A percentile compares a stretch with the other conserved stretches of the same genome.
Evolutionary conservation across 2,797 vertebrate genomes (phyloP).

Genomic region (Melanotaenia trifasciata): DNA sequence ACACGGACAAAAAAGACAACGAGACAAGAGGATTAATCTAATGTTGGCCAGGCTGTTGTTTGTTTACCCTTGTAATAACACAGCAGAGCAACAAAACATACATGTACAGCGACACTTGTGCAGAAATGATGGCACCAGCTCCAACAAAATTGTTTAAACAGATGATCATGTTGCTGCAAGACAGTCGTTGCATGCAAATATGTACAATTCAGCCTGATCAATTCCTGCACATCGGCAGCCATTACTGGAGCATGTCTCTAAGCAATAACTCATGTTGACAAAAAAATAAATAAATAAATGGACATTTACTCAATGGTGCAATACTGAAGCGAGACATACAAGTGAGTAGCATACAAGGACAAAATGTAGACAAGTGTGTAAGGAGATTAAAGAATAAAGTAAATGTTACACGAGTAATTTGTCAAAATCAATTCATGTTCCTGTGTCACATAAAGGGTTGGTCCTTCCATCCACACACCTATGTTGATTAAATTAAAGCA

Average conservation of each 20-base stretch:
- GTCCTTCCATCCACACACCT: not conserved
- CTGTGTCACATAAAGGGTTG: conserved; percentile 8
- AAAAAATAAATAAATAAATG: not conserved
- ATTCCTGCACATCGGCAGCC: not conserved
- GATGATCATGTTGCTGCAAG: conserved; percentile 12
- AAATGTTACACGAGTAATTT: conserved; percentile 42
- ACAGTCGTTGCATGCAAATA: conserved; percentile 7
- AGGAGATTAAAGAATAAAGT: conserved; percentile 58
- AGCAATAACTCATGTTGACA: conserved; percentile 1
- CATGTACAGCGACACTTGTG: conserved; percentile 23
- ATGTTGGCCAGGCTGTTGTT: conserved; percentile 50
- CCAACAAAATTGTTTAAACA: conserved; percentile 34
- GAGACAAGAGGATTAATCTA: conserved; percentile 60
- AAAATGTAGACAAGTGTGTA: conserved; percentile 24
- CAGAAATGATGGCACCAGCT: conserved; percentile 15
- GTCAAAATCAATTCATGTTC: conserved; percentile 53
- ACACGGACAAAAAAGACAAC: conserved; percentile 31
- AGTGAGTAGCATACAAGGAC: conserved; percentile 27
- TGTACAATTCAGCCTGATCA: conserved; percentile 11
- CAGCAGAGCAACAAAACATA: conserved; percentile 23
- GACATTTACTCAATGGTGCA: conserved; percentile 7
- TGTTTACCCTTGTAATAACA: conserved; percentile 55
- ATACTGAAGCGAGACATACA: not conserved
- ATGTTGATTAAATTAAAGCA: conserved; percentile 31
- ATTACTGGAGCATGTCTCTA: conserved; percentile 22